These are phyloP conservation scores for Melanostoma mellinum DNA, from an alignment of 2,888 invertebrate species.

Conservation along the genomic window DNA sequence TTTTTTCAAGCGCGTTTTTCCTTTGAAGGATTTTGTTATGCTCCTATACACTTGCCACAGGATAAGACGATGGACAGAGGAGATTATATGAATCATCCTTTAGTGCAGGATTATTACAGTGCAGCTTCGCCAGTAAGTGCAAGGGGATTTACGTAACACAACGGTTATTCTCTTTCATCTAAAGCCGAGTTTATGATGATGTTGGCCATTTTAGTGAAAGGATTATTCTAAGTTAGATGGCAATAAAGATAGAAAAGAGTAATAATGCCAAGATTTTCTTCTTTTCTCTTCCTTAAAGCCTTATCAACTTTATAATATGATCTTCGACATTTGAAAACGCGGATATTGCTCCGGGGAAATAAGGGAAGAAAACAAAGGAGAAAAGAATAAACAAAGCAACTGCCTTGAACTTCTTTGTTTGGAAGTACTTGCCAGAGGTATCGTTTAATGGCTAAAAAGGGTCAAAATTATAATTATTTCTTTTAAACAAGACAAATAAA, in stretches of 20 bases:
- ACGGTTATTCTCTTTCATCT: neutral
- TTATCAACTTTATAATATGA: too few species aligned
- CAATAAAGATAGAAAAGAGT: conserved; percentile 3
- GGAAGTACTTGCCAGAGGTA: too few species aligned
- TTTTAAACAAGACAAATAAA: too few species aligned
- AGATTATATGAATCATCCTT: conserved; percentile 52
- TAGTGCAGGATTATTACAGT: conserved; percentile 41
- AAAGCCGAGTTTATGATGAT: neutral
- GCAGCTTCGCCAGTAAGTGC: conserved; percentile 12
- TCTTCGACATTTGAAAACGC: too few species aligned
- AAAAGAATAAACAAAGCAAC: too few species aligned
- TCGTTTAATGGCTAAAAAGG: too few species aligned
- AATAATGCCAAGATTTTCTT: neutral
- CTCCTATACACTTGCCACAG: neutral
- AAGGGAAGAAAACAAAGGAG: too few species aligned
- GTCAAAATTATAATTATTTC: too few species aligned
- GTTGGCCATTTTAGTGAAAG: neutral
- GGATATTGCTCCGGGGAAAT: too few species aligned
- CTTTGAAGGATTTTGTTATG: neutral
- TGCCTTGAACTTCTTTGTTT: too few species aligned
- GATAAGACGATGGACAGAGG: conserved; percentile 19
- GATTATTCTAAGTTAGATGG: conserved; percentile 15
- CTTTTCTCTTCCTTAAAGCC: neutral
- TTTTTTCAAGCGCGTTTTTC: neutral
- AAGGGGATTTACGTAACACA: neutral